A percentile compares a stretch with the other conserved stretches of the same genome.
phyloP scores from a whole-genome alignment of 2,113 vertebrate genomes.

The Gyps fulvus region DNA sequence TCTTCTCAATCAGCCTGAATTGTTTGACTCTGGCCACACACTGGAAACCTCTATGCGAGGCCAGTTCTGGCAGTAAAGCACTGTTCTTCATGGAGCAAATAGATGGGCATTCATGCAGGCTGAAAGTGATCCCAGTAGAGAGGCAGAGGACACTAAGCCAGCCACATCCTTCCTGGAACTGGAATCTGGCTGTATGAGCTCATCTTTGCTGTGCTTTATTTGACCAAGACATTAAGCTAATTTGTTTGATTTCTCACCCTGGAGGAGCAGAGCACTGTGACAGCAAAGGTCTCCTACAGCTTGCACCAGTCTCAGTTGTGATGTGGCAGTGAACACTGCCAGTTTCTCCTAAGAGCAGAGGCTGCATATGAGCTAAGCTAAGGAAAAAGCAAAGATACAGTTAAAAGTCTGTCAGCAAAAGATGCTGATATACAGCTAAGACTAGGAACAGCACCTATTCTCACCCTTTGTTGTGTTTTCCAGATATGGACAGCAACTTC shows the following conservation, averaged over 20 bases:
- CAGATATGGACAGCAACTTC: not conserved
- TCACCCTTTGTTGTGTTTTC: not conserved
- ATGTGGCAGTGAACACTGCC: not conserved
- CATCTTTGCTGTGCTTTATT: not conserved
- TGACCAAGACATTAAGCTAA: not conserved
- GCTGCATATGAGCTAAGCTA: not conserved
- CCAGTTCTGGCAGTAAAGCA: not conserved
- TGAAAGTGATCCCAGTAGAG: not conserved
- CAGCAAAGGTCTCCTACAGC: not conserved
- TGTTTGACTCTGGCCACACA: not conserved
- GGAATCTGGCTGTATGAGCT: not conserved
- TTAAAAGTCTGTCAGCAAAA: not conserved
- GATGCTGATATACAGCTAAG: not conserved
- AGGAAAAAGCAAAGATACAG: not conserved
- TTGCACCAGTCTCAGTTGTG: not conserved
- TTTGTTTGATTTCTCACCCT: not conserved
- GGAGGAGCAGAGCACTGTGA: not conserved
- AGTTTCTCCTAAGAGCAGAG: not conserved
- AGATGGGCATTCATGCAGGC: not conserved
- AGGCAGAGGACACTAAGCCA: not conserved
- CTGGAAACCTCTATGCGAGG: not conserved
- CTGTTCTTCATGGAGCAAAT: not conserved
- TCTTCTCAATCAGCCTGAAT: not conserved
- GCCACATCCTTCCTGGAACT: not conserved
- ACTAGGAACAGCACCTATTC: not conserved